Base-by-base conservation (phyloP, 2,113 vertebrate genomes). In the Apistogramma diplotaenia region DNA sequence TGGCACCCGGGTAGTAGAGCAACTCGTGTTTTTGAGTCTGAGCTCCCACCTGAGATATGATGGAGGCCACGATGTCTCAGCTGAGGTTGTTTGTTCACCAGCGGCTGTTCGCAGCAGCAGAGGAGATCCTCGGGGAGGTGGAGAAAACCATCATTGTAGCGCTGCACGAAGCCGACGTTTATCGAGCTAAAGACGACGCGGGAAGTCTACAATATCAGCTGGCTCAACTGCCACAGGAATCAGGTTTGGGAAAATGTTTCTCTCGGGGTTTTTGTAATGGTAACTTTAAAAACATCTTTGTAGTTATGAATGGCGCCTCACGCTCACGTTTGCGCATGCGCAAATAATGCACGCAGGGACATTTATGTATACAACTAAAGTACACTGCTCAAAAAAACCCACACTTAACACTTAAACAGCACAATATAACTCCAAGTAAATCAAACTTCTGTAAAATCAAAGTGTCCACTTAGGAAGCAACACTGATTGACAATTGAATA, bases 91-190 rank as follows among this genome's bases (percentile, higher is more conserved):
- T 65, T 2, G n/a, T 27, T 65, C 61, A 65, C 37, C 61, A 65
- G 37, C 37, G 61, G 21, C 37, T 65, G 37, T 65, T 43, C 15
- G 61, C 21, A 27, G 61, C 61, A 46, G 15, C 37, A 25, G 15
- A 43, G 43, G 37, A 65, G 61, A 65, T 65, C 61, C 61, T 65
- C 61, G 15, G 61, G 8, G 21, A 65, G 37, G 40, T 43, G 76
- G 76, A 88, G 46, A 88, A 78, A 56, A 79, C 81, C 72, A 62
- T 89, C 5, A 86, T 59, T 40, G 53, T 85, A 43, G 82, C 85
- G 33, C 2, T 85, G 40, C 18, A 81, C 23, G 60, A 82, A 40
- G 81, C 75, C 7, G 67, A 67, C 62, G 88, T 83, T 40, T 37
- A 19, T 67, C 83, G 61, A 18, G 40, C 71, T 8, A 84, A 78